Base-by-base conservation (phyloP, 1,140 invertebrate species). In the Kradibia gibbosae region DNA sequence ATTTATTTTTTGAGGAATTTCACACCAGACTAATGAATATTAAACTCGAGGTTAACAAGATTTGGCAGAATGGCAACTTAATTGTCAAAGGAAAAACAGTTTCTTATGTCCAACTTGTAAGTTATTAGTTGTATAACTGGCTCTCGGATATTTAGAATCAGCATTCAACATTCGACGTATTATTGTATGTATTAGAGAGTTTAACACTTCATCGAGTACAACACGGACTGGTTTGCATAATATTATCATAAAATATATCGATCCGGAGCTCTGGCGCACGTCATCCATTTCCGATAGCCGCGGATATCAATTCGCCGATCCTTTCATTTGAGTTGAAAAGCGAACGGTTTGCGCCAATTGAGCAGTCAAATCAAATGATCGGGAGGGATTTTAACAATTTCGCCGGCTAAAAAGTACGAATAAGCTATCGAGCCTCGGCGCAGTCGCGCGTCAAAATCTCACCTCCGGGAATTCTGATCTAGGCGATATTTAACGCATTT, bases 401-500 rank as follows among this genome's bases (percentile, higher is more conserved):
- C 28, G n/a, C n/a, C n/a, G 36, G 22, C 31, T 36, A 65, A 65
- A 70, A 70, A 36, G n/a, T n/a, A n/a, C n/a, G 34, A 13, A 42
- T 1, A 22, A 70, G 45, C 39, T 13, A 25, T 70, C 17, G 20
- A 70, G 22, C 67, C 36, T 70, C 25, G 25, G 34, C 39, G 39
- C n/a, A 10, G 20, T n/a, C 8, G 67, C 67, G 2, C 0, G 36
- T 10, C 45, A 70, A 70, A 70, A 70, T 70, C 25, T 42, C 15
- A 28, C 15, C 34, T 75, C 53, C 53, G 50, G 31, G 42, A 75
- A 57, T 57, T 45, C 53, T 31, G 10, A 4, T 4, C 50, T 42
- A 31, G 1, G 17, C 36, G 36, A 62, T 62, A 76, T 76, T 76
- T 62, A 76, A 76, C 57, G 39, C 39, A 62, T 62, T 76, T 76